Conservation (phyloP, 2,113 vertebrate species). For the Stictonetta naevosa region DNA sequence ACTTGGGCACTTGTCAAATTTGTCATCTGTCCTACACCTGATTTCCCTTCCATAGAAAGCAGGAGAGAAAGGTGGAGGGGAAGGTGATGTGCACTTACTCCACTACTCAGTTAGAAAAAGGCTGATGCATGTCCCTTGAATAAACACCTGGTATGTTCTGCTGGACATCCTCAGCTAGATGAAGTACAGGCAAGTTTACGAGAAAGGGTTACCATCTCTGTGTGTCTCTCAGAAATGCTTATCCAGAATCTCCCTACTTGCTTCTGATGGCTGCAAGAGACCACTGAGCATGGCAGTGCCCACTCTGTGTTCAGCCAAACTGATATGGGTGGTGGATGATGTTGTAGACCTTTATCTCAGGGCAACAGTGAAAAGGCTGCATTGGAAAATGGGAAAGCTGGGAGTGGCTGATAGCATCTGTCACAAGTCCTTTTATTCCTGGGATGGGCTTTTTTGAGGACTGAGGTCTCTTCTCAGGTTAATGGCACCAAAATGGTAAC, state of each 20-base stretch:
- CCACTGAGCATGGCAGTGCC: not conserved
- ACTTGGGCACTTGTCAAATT: not conserved
- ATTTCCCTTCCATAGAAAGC: not conserved
- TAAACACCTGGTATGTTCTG: not conserved
- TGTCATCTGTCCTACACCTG: not conserved
- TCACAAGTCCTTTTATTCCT: not conserved
- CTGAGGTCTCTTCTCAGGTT: not conserved
- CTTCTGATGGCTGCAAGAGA: not conserved
- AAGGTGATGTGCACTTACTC: not conserved
- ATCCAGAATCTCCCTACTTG: not conserved
- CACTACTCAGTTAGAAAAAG: not conserved
- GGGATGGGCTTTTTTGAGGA: not conserved
- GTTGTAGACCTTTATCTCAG: not conserved
- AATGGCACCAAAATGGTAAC: not conserved
- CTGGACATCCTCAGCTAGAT: not conserved
- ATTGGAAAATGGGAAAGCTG: not conserved
- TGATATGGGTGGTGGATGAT: not conserved
- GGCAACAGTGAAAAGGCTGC: not conserved
- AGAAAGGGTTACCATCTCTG: not conserved
- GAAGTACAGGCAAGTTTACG: not conserved
- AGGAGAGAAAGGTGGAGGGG: not conserved
- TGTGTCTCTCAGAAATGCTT: not conserved
- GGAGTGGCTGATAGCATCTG: accelerated
- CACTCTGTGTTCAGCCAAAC: not conserved
- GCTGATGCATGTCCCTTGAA: not conserved